These are phyloP conservation scores for Pammene fasciana DNA, from an alignment of 2,888 invertebrate genomes.

Conservation along the genomic window DNA sequence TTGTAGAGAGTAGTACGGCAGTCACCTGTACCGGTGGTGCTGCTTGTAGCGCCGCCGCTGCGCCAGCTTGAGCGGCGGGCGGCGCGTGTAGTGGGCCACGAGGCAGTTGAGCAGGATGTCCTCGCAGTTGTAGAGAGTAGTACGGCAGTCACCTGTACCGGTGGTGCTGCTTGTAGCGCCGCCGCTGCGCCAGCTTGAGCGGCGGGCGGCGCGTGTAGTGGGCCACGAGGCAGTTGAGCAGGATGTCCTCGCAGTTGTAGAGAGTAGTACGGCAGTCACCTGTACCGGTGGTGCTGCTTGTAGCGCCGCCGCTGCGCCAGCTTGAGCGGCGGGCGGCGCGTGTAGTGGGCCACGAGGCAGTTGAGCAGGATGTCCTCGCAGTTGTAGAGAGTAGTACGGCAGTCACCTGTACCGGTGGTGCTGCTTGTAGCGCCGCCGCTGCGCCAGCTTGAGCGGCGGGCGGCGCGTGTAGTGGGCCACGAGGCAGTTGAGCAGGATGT, in stretches of 20 bases:
- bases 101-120: conserved; percentile 2
- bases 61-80: conserved; percentile 4
- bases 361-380: conserved; percentile 2
- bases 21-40: conserved; percentile 2
- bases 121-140: background rate
- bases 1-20: background rate
- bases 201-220: conserved; percentile 4
- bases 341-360: conserved; percentile 1
- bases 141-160: background rate
- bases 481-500: conserved; percentile 2
- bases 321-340: conserved; percentile 2
- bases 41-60: conserved; percentile 1
- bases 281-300: conserved; percentile 2
- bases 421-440: conserved; percentile 7
- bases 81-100: background rate
- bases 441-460: conserved; percentile 31
- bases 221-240: conserved; percentile 1
- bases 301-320: conserved; percentile 1
- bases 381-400: background rate
- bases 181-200: conserved; percentile 2
- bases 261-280: background rate
- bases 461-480: conserved; percentile 2
- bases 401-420: conserved; percentile 28
- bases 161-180: conserved; percentile 2
- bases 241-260: conserved; percentile 2